Evolutionary conservation across 1,140 invertebrate genomes (phyloP), one percentile per base, ranked within the genome.

Genomic region (Hyposmocoma kahamanoa): DNA sequence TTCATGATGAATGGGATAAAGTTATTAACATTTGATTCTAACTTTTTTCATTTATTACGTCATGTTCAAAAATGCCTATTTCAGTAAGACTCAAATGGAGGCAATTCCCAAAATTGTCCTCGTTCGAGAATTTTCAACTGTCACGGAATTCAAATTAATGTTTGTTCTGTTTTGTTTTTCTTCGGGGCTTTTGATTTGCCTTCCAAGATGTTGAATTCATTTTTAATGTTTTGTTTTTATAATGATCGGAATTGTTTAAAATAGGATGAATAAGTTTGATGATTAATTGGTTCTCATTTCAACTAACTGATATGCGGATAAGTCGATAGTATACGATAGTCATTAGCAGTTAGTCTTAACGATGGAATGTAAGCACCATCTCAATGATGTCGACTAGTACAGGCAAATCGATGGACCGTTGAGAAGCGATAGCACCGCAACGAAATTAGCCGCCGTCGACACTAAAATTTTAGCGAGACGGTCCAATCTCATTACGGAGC

Each of bases 41-140:
- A 83, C 81, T 84, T 84, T 83, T 83, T 84, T 82, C 79, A 83
- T 84, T 84, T 84, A 81, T 83, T 72, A 80, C 77, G 69, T 83
- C 72, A 75, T 80, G 61, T 74, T 84, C 70, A 77, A 84, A 55
- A 80, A 83, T 75, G 71, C 67, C 67, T 72, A 72, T 74, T 81
- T 72, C 67, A 70, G 69, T 70, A 62, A 62, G 62, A 67, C 53
- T 66, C 66, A 76, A 81, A 82, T 75, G 72, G 80, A 80, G 72
- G 78, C 70, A 75, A 83, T 81, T 75, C 77, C 69, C 65, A 72
- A 82, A 78, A 84, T 84, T 77, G 76, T 80, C 78, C 66, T 77
- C 69, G 65, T 72, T 75, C 70, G 58, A 62, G 60, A 82, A 82
- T 62, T 81, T 81, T 70, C 67, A 72, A 75, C 81, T 84, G 79